Conservation (phyloP, 2,888 invertebrate genomes). For the Nomada flava region DNA sequence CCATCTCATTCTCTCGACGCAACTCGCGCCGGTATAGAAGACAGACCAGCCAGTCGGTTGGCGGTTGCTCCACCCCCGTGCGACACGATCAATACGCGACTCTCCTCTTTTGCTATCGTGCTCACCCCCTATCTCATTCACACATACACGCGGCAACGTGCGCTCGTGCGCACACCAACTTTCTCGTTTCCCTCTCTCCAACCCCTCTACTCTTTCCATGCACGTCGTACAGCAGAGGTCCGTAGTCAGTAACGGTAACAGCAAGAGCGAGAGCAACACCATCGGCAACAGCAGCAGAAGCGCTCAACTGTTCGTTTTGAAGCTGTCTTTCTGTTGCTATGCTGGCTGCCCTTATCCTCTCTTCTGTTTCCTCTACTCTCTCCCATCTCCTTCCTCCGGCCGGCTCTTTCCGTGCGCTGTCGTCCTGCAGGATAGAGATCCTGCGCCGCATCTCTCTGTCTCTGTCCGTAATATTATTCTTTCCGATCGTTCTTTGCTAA, state of each 20-base stretch:
- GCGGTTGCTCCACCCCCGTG: slow-evolving; percentile 82
- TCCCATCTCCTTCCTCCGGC: slow-evolving; percentile 48
- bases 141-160: slow-evolving; percentile 10
- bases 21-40: slow-evolving; percentile 72
- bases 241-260: slow-evolving; percentile 71
- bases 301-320: slow-evolving; percentile 79
- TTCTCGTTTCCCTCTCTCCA: slow-evolving; percentile 60
- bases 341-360: slow-evolving; percentile 78
- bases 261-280: slow-evolving; percentile 66
- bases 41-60: slow-evolving; percentile 78
- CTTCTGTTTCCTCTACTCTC: slow-evolving; percentile 66
- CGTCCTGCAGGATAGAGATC: slow-evolving; percentile 77
- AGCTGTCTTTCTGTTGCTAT: slow-evolving; percentile 83
- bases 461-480: slow-evolving; percentile 14
- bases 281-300: slow-evolving; percentile 62
- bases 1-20: slow-evolving; percentile 57
- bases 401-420: slow-evolving; percentile 65
- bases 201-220: slow-evolving; percentile 49
- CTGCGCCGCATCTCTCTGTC: slow-evolving; percentile 51
- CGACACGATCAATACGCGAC: slow-evolving; percentile 84
- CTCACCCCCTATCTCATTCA: slow-evolving; percentile 50
- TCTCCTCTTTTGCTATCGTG: slow-evolving; percentile 70
- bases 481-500: slow-evolving; percentile 7
- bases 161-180: slow-evolving; percentile 56
- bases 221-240: slow-evolving; percentile 49